Evolutionary conservation across 2,113 vertebrate species (phyloP).

Genomic region (Enhydra lutris): DNA sequence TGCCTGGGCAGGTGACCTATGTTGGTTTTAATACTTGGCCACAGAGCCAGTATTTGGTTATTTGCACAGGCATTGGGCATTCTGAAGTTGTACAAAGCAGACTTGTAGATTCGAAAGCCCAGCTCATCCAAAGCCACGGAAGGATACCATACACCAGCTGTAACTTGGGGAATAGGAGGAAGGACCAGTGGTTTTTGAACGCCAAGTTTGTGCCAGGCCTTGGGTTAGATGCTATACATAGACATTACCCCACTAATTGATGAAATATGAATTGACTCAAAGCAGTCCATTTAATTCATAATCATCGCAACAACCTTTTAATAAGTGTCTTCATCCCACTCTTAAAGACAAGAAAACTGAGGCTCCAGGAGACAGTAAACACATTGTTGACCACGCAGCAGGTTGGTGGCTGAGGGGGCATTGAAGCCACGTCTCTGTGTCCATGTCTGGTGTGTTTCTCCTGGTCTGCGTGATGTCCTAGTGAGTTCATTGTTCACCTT

Average conservation of each 20-base stretch:
- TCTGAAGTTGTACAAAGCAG: background rate
- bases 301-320: background rate
- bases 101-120: background rate
- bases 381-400: background rate
- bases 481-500: background rate
- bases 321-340: background rate
- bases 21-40: background rate
- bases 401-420: background rate
- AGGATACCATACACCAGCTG: background rate
- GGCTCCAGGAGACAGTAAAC: background rate
- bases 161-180: background rate
- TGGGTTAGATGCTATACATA: background rate
- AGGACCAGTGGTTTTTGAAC: background rate
- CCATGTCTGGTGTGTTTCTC: background rate
- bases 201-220: background rate
- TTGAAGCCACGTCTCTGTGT: background rate
- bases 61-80: background rate
- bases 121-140: background rate
- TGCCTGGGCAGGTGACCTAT: background rate
- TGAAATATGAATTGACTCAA: background rate
- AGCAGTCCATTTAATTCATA: background rate
- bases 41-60: background rate
- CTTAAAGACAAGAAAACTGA: background rate
- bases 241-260: background rate
- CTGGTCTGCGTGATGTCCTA: background rate